These are phyloP conservation scores for Atethmia centrago DNA, from an alignment of 2,888 invertebrate genomes.

Conservation along the genomic window DNA sequence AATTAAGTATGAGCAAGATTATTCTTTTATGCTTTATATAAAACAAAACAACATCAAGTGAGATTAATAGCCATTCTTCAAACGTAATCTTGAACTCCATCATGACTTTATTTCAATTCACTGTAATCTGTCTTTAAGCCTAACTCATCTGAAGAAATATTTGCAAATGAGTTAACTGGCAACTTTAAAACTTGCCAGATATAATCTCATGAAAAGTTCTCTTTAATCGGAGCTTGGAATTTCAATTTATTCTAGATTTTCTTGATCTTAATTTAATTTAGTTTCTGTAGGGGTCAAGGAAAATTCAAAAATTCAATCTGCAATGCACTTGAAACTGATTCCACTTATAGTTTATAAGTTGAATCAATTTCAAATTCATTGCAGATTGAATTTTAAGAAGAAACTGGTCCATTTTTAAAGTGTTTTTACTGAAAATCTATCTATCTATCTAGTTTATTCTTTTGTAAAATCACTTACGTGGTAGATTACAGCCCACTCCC, in stretches of 20 bases:
- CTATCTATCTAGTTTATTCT: background rate
- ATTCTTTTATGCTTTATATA: background rate
- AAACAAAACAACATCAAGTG: slow-evolving; percentile 12
- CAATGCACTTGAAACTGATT: too few species aligned
- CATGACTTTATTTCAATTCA: slow-evolving; percentile 43
- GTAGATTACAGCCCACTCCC: too few species aligned
- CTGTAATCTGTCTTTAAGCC: slow-evolving; percentile 38
- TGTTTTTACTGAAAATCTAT: background rate
- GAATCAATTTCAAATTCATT: slow-evolving; percentile 6
- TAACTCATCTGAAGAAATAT: slow-evolving; percentile 44
- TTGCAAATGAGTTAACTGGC: slow-evolving; percentile 42
- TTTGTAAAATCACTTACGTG: background rate
- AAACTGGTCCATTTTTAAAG: background rate
- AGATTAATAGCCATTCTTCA: slow-evolving; percentile 9
- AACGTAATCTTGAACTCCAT: slow-evolving; percentile 20
- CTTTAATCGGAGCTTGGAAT: slow-evolving; percentile 45
- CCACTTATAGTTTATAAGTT: too few species aligned
- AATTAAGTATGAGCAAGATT: too few species aligned
- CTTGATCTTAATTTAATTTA: slow-evolving; percentile 21
- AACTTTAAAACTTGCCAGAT: slow-evolving; percentile 43
- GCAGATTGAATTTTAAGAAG: slow-evolving; percentile 9
- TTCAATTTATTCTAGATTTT: slow-evolving; percentile 39
- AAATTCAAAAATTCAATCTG: too few species aligned
- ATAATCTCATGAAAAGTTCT: slow-evolving; percentile 40
- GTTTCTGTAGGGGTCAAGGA: slow-evolving; percentile 16